Evolutionary conservation across 2,797 vertebrate genomes (phyloP).

Genomic region (Zalophus californianus): DNA sequence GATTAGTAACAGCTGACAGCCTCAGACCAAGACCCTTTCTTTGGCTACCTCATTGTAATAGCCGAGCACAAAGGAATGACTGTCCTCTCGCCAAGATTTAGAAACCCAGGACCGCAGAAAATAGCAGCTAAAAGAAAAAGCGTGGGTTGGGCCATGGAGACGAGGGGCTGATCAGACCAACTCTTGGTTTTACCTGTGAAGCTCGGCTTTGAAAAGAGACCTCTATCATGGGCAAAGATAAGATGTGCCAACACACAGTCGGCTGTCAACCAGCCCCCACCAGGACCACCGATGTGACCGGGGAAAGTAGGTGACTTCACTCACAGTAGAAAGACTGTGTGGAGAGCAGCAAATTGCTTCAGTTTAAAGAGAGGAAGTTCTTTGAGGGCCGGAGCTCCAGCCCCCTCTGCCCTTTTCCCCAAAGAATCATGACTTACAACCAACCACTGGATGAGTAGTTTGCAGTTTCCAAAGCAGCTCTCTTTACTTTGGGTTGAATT

Average conservation of each 20-base stretch:
- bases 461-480: background rate
- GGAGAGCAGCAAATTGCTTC: conserved; percentile 22
- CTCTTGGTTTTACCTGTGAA: conserved; percentile 85
- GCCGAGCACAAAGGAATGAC: conserved; percentile 89
- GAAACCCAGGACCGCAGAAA: conserved; percentile 87
- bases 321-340: background rate
- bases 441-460: conserved; percentile 1
- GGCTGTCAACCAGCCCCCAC: background rate
- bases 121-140: conserved; percentile 80
- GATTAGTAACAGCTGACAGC: conserved; percentile 93
- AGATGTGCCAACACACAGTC: rapidly evolving
- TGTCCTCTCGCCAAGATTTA: conserved; percentile 89
- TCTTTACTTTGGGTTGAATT: conserved; percentile 34
- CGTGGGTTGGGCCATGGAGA: conserved; percentile 76
- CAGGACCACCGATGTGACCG: background rate
- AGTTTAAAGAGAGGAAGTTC: conserved; percentile 73
- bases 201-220: conserved; percentile 71
- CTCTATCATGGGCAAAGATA: background rate
- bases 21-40: conserved; percentile 88
- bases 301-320: background rate
- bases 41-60: conserved; percentile 89
- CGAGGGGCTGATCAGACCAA: conserved; percentile 56
- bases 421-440: conserved; percentile 36
- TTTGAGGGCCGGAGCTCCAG: conserved; percentile 54
- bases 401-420: background rate